phyloP scores from a whole-genome alignment of 2,888 invertebrate species.

The Metallyticus violacea region DNA sequence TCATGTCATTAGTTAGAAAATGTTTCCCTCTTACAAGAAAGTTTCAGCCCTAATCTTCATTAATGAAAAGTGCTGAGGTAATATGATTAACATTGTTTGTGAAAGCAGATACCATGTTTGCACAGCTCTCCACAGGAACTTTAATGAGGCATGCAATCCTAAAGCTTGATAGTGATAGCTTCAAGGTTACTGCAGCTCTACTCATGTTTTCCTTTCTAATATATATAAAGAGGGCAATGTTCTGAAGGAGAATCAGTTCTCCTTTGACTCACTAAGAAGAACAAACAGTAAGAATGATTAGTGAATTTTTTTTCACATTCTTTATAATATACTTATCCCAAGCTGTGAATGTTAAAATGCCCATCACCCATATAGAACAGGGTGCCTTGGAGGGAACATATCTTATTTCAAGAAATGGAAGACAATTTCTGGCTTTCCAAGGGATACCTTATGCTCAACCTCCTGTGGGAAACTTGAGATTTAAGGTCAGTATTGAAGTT shows the following conservation, averaged over 20 bases:
- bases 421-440: slow-evolving; percentile 56
- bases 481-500: slow-evolving; percentile 44
- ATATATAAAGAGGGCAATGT: not conserved
- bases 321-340: not conserved
- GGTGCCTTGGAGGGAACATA: slow-evolving; percentile 34
- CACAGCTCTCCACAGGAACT: not conserved
- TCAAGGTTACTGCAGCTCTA: not conserved
- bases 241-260: not conserved
- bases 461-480: slow-evolving; percentile 61
- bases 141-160: not conserved
- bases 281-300: not conserved
- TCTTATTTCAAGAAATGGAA: slow-evolving; percentile 43
- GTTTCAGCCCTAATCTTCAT: not conserved
- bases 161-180: not conserved
- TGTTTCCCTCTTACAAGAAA: not conserved
- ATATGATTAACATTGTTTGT: not conserved
- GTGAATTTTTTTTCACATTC: not conserved
- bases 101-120: not conserved
- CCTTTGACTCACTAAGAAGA: not conserved
- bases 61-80: not conserved
- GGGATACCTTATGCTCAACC: slow-evolving; percentile 67
- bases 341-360: not conserved
- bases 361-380: slow-evolving; percentile 34
- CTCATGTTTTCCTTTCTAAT: no score
- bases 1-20: no score